Percentiles rank a stretch among this genome's conserved stretches.
phyloP scores from a whole-genome alignment of 2,113 vertebrate species.

The Oreotrochilus melanogaster region DNA sequence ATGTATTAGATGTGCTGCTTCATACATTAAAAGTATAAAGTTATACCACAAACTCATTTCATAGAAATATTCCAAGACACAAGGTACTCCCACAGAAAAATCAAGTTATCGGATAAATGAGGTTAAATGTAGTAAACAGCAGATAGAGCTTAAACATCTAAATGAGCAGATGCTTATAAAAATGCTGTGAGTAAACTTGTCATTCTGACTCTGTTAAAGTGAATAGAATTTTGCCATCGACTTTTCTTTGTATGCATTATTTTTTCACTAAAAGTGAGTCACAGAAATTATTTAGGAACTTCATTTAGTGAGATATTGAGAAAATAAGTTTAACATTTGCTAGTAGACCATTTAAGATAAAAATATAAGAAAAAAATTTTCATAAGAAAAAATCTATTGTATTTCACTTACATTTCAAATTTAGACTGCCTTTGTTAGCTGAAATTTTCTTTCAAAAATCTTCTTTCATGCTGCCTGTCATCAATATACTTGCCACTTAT shows the following conservation, averaged over 20 bases:
- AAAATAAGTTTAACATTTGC: background rate
- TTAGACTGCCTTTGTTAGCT: background rate
- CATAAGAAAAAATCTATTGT: background rate
- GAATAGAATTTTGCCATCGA: background rate
- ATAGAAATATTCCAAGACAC: background rate
- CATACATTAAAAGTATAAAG: background rate
- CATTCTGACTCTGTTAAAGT: background rate
- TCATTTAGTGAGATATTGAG: background rate
- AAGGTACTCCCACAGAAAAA: background rate
- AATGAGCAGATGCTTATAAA: background rate
- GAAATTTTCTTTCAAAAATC: background rate
- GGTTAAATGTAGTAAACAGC: background rate
- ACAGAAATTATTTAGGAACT: background rate
- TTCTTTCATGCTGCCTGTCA: background rate
- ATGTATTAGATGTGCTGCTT: background rate
- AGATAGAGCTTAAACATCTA: background rate
- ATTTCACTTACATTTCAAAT: background rate
- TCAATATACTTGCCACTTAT: background rate
- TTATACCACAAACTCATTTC: background rate
- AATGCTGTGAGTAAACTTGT: background rate
- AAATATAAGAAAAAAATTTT: background rate
- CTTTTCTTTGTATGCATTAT: fast-evolving
- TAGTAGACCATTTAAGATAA: background rate
- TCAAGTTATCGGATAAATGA: background rate
- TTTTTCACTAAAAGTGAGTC: background rate